phyloP scores from a whole-genome alignment of 2,113 vertebrate species.

The Aegotheles bennettii region DNA sequence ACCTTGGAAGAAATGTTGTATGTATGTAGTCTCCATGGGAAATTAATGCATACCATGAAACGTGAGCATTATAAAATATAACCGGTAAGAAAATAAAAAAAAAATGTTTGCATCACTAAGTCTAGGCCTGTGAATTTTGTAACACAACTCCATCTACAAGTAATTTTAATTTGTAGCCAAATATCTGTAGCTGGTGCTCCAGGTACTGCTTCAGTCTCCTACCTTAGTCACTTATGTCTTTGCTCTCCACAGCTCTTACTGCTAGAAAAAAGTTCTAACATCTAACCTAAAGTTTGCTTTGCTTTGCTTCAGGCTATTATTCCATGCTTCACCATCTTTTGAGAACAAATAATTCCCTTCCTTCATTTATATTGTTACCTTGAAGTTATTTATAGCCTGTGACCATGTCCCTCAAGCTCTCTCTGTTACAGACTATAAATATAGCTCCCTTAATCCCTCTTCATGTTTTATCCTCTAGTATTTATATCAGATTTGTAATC shows the following conservation, averaged over 20 bases:
- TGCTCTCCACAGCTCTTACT: not conserved
- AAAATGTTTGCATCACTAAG: not conserved
- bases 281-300: constrained; percentile 18
- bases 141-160: not conserved
- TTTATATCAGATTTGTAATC: constrained; percentile 38
- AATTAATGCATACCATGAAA: not conserved
- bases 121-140: not conserved
- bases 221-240: constrained; percentile 9
- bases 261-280: not conserved
- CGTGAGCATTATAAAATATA: not conserved
- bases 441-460: constrained; percentile 59
- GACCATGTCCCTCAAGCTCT: constrained; percentile 29
- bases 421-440: constrained; percentile 60
- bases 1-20: not conserved
- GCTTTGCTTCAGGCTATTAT: constrained; percentile 27
- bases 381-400: constrained; percentile 68
- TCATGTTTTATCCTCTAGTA: constrained; percentile 43
- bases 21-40: not conserved
- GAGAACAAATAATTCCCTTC: constrained; percentile 65
- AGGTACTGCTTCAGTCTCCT: not conserved
- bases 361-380: constrained; percentile 67
- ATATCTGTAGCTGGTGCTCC: not conserved
- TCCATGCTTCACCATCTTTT: constrained; percentile 23
- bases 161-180: not conserved
- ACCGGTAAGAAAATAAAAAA: not conserved